Conservation (phyloP, 2,113 vertebrate species). For the Balaeniceps rex region DNA sequence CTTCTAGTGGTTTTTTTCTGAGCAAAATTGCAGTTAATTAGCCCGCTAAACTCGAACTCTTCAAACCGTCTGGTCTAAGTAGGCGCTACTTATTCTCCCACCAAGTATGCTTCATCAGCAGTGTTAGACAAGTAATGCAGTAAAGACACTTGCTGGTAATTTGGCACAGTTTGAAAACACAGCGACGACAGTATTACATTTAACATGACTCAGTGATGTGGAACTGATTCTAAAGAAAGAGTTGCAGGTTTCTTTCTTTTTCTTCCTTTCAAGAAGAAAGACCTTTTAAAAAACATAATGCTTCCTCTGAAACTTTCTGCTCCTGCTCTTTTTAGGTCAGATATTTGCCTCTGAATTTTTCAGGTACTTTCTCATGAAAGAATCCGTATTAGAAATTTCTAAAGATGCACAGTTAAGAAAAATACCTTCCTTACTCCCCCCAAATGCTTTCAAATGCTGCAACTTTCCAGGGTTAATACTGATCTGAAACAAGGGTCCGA, state of each 20-base stretch:
- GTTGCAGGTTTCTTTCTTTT: constrained; percentile 51
- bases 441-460: constrained; percentile 27
- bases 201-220: constrained; percentile 34
- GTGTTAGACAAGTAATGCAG: constrained; percentile 74
- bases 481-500: constrained; percentile 56
- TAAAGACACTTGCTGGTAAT: constrained; percentile 96
- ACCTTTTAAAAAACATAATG: not conserved
- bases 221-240: constrained; percentile 62
- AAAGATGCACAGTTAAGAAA: not conserved
- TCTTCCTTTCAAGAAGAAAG: not conserved
- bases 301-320: constrained; percentile 26
- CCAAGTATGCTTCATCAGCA: constrained; percentile 68
- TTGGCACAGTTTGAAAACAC: constrained; percentile 86
- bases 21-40: constrained; percentile 31
- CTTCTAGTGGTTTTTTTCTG: not conserved
- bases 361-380: not conserved
- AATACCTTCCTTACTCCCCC: constrained; percentile 28
- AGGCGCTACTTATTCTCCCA: constrained; percentile 41
- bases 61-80: constrained; percentile 49
- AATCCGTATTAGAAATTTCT: constrained; percentile 40
- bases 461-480: constrained; percentile 57
- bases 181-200: constrained; percentile 34
- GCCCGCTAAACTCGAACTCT: not conserved
- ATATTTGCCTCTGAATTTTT: not conserved
- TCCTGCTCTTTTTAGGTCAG: constrained; percentile 19